phyloP scores from a whole-genome alignment of 2,888 invertebrate genomes.

The Amphimallon solstitiale region DNA sequence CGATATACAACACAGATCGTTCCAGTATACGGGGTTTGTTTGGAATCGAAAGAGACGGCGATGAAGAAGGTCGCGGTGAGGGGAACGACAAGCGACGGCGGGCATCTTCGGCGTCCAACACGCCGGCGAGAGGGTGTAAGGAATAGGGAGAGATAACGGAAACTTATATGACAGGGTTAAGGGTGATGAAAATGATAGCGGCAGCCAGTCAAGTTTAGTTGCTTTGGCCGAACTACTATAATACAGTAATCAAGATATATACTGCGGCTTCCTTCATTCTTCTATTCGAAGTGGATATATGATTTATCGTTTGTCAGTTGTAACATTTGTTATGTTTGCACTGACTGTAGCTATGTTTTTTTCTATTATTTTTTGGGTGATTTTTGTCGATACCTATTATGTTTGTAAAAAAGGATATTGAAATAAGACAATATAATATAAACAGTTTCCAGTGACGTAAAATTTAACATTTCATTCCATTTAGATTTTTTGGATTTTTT shows the following conservation, averaged over 20 bases:
- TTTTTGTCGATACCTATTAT: no score
- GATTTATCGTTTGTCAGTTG: constrained; percentile 8
- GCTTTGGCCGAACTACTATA: constrained; percentile 33
- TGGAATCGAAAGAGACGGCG: constrained; percentile 37
- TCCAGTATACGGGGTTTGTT: constrained; percentile 47
- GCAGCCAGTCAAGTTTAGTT: constrained; percentile 40
- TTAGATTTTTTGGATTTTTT: no score
- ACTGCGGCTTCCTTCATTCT: constrained; percentile 31
- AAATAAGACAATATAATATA: no score
- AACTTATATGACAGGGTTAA: constrained; percentile 66
- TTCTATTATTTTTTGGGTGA: no score
- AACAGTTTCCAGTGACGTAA: no score
- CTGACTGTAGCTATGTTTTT: no score
- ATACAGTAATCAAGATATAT: constrained; percentile 41
- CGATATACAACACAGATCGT: constrained; percentile 46
- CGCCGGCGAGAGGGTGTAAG: constrained; percentile 34
- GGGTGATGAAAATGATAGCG: constrained; percentile 64
- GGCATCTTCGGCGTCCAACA: constrained; percentile 11
- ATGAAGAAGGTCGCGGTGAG: constrained; percentile 1
- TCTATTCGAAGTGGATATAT: constrained; percentile 17
- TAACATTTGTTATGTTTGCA: no score
- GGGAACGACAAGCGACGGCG: neutral
- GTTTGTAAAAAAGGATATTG: no score
- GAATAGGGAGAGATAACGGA: constrained; percentile 44
- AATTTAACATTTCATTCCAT: no score